These are phyloP conservation scores for Plecotus auritus DNA, from an alignment of 2,113 vertebrate genomes.

Conservation along the genomic window DNA sequence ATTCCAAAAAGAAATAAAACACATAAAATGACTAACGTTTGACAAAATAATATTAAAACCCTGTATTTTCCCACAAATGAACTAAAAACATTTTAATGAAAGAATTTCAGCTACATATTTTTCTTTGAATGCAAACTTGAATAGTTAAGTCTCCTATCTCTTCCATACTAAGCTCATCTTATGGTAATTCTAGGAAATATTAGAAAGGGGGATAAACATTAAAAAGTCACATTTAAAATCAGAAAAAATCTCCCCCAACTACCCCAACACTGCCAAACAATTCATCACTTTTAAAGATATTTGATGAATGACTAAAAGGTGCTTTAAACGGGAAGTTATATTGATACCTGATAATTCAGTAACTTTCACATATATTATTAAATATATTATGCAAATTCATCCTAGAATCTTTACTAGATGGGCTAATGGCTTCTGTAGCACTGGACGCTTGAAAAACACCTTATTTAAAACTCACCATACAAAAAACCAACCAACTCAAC, in stretches of 20 bases:
- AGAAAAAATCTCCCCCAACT: neutral
- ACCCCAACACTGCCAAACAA: neutral
- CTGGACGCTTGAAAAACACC: neutral
- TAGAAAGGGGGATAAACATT: neutral
- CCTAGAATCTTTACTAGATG: neutral
- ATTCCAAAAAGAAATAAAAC: conserved; percentile 68
- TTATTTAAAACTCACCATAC: neutral
- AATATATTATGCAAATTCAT: neutral
- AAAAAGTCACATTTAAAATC: conserved; percentile 4
- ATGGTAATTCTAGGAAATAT: neutral
- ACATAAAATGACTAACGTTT: neutral
- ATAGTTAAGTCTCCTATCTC: neutral
- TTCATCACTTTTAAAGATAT: neutral
- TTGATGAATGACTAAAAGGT: conserved; percentile 5
- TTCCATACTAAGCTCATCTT: conserved; percentile 16
- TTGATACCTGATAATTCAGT: neutral
- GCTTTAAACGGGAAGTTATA: neutral
- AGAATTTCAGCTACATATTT: neutral
- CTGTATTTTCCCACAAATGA: neutral
- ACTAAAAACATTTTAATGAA: conserved; percentile 23
- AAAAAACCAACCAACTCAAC: neutral
- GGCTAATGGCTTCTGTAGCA: neutral
- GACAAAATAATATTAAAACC: conserved; percentile 19
- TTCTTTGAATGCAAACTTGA: neutral
- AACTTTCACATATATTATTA: neutral